Percentiles rank a stretch among this genome's conserved stretches.
Evolutionary conservation across 1,140 invertebrate genomes (phyloP).

Genomic region (Heliconius eleuchia): DNA sequence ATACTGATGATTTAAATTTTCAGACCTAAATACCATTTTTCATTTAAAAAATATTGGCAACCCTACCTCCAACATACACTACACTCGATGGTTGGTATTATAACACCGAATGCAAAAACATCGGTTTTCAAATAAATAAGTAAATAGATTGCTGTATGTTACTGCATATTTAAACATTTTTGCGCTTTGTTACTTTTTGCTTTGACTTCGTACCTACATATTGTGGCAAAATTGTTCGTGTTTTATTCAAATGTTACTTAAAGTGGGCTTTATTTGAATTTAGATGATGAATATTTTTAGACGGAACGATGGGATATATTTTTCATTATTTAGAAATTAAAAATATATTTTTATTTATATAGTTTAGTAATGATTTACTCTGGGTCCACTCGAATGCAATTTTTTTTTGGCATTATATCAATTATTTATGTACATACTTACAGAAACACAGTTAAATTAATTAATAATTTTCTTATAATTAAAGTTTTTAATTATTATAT

Average conservation of each 20-base stretch:
- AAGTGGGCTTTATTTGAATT: background rate
- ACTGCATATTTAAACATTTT: slow-evolving; percentile 10
- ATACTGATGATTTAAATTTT: too few species aligned
- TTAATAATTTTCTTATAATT: too few species aligned
- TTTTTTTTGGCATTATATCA: too few species aligned
- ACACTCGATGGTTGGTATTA: background rate
- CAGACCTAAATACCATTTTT: too few species aligned
- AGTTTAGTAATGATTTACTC: background rate
- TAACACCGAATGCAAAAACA: background rate
- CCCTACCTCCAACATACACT: background rate
- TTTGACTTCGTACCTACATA: background rate
- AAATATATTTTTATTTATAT: background rate
- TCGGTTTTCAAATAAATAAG: slow-evolving; percentile 11
- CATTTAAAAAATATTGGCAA: too few species aligned
- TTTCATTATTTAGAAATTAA: background rate
- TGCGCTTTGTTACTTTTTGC: background rate
- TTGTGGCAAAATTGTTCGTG: slow-evolving; percentile 3
- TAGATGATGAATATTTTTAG: background rate
- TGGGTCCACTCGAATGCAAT: too few species aligned
- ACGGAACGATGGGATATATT: background rate
- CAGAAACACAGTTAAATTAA: too few species aligned
- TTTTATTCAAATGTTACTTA: slow-evolving; percentile 9
- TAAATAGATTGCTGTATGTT: slow-evolving; percentile 3
- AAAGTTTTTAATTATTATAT: too few species aligned
- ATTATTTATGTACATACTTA: too few species aligned